Evolutionary conservation across 2,888 invertebrate species (phyloP).

Genomic region (Craniophora ligustri): DNA sequence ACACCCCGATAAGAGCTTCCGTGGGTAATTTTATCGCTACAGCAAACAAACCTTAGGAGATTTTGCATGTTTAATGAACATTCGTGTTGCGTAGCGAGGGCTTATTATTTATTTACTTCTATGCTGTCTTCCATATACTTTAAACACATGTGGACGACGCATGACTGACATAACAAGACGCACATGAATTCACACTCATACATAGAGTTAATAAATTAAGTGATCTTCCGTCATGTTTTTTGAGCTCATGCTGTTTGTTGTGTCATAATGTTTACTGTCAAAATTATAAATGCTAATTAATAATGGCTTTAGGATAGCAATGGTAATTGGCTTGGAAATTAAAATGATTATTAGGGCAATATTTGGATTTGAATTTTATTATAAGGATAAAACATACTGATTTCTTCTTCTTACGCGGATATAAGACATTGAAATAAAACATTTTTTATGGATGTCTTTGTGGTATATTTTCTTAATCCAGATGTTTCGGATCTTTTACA

Average conservation of each 20-base stretch:
- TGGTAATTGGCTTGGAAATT: too few relatives aligned
- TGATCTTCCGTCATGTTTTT: slow-evolving; percentile 4
- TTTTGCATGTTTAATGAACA: slow-evolving; percentile 62
- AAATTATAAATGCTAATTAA: too few relatives aligned
- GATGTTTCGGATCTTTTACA: too few relatives aligned
- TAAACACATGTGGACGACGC: slow-evolving; percentile 15
- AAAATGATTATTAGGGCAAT: too few relatives aligned
- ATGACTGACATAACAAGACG: slow-evolving; percentile 8
- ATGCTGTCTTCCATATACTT: slow-evolving; percentile 17
- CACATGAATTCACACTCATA: slow-evolving; percentile 1
- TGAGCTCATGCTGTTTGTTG: slow-evolving; percentile 7
- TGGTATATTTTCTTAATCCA: too few relatives aligned
- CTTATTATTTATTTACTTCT: slow-evolving; percentile 39
- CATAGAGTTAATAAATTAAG: slow-evolving; percentile 22
- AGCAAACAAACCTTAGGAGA: slow-evolving; percentile 41
- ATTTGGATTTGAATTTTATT: too few relatives aligned
- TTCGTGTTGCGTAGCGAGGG: slow-evolving; percentile 44
- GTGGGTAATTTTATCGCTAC: slow-evolving; percentile 47
- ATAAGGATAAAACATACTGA: too few relatives aligned
- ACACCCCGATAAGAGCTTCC: slow-evolving; percentile 54
- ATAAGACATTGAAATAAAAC: too few relatives aligned
- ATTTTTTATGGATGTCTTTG: too few relatives aligned
- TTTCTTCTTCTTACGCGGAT: too few relatives aligned
- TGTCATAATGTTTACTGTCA: too few relatives aligned
- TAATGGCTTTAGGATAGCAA: too few relatives aligned